Evolutionary conservation across 2,888 invertebrate genomes (phyloP).

Genomic region (Corythucha ciliata): DNA sequence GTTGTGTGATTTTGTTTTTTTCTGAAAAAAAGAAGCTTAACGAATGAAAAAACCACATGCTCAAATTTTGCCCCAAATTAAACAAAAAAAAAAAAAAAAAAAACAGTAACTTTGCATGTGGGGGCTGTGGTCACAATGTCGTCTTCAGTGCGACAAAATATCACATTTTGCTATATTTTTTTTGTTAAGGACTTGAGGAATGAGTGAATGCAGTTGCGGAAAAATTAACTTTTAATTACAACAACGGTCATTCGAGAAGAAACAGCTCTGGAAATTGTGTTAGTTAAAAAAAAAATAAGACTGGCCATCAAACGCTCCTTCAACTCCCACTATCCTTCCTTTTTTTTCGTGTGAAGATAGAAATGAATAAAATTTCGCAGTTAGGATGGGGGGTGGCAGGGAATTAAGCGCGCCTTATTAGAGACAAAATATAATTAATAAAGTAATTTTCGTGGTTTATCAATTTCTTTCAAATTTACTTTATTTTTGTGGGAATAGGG

Average conservation of each 20-base stretch:
- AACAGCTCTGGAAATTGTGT: slow-evolving; percentile 20
- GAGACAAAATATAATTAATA: background rate
- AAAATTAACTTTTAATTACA: too few species aligned
- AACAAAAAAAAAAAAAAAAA: too few species aligned
- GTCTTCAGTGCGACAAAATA: too few species aligned
- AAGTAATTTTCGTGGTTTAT: slow-evolving; percentile 14
- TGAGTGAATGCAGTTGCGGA: slow-evolving; percentile 18
- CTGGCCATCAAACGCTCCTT: slow-evolving; percentile 33
- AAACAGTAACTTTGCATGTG: too few species aligned
- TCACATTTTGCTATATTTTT: too few species aligned
- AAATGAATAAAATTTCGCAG: slow-evolving; percentile 10
- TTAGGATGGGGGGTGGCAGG: background rate
- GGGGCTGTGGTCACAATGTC: too few species aligned
- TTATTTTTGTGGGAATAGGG: background rate
- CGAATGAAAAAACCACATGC: too few species aligned
- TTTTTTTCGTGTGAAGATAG: slow-evolving; percentile 23
- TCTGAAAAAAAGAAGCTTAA: too few species aligned
- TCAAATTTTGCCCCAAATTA: too few species aligned
- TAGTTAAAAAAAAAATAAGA: slow-evolving; percentile 17
- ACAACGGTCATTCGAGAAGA: slow-evolving; percentile 30
- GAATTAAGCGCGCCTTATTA: background rate
- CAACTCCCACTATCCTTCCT: slow-evolving; percentile 8
- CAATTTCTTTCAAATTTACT: background rate
- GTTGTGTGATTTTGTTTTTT: slow-evolving; percentile 26
- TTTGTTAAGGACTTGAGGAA: slow-evolving; percentile 9